Conservation (phyloP, 2,797 vertebrate species). For the Monodelphis domestica region DNA sequence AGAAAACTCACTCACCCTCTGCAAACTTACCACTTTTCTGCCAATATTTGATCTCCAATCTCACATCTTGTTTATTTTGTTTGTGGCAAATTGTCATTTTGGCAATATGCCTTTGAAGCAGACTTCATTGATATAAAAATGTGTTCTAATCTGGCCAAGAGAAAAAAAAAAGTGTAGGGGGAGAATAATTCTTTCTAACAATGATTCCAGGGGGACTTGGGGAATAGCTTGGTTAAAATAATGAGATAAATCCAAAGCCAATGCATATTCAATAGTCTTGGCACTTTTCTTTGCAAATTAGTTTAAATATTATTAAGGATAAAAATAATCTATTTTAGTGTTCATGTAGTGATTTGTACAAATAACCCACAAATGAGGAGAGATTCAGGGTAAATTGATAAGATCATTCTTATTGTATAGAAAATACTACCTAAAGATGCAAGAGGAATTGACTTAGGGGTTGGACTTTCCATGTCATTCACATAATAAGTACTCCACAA, state of each 20-base stretch:
- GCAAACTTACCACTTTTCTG: conserved; percentile 79
- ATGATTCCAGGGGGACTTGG: conserved; percentile 56
- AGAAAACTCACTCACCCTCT: conserved; percentile 78
- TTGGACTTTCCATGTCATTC: neutral
- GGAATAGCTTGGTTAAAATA: conserved; percentile 69
- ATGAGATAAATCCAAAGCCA: conserved; percentile 65
- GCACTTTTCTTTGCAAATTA: conserved; percentile 62
- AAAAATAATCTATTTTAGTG: conserved; percentile 3
- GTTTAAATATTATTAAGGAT: conserved; percentile 59
- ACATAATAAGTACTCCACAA: neutral
- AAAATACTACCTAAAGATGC: conserved; percentile 25
- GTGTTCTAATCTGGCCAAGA: conserved; percentile 78
- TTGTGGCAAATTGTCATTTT: conserved; percentile 84
- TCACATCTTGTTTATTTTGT: conserved; percentile 85
- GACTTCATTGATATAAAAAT: conserved; percentile 83
- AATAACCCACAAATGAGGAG: conserved; percentile 2
- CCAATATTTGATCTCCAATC: conserved; percentile 84
- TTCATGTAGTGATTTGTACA: conserved; percentile 24
- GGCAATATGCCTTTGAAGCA: conserved; percentile 83
- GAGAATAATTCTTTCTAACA: conserved; percentile 65
- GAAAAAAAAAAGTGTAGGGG: conserved; percentile 61
- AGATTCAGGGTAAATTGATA: neutral
- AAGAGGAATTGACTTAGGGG: neutral
- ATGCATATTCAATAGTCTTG: conserved; percentile 68
- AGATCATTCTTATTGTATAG: neutral